Evolutionary conservation across 2,113 vertebrate genomes (phyloP).

Genomic region (Scortum barcoo): DNA sequence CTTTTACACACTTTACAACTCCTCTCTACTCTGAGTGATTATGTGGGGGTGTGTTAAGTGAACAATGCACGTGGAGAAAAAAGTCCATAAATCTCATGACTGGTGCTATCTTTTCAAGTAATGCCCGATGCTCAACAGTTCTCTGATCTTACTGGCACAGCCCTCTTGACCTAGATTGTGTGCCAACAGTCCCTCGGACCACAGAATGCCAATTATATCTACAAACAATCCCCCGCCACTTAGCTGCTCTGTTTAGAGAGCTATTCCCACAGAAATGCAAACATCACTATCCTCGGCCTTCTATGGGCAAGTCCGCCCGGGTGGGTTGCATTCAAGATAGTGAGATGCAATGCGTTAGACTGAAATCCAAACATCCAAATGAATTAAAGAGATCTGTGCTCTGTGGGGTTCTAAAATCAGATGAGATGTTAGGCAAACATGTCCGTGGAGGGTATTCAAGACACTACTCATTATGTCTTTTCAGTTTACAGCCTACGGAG

Average conservation of each 20-base stretch:
- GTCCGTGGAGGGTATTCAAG: slow-evolving; percentile 36
- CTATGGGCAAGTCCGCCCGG: slow-evolving; percentile 44
- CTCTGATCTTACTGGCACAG: slow-evolving; percentile 60
- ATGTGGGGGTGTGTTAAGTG: slow-evolving; percentile 4
- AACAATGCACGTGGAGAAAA: slow-evolving; percentile 19
- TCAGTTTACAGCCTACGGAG: slow-evolving; percentile 36
- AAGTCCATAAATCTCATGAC: neutral
- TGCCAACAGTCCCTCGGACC: slow-evolving; percentile 72
- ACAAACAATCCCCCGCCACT: slow-evolving; percentile 72
- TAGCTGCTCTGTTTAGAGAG: slow-evolving; percentile 70
- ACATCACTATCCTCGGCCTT: slow-evolving; percentile 66
- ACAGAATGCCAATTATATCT: slow-evolving; percentile 73
- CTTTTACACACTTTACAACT: slow-evolving; percentile 19
- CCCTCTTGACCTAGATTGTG: slow-evolving; percentile 73
- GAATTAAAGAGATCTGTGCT: slow-evolving; percentile 59
- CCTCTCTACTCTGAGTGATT: neutral
- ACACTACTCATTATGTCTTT: slow-evolving; percentile 54
- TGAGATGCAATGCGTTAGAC: slow-evolving; percentile 15
- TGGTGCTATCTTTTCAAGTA: slow-evolving; percentile 35
- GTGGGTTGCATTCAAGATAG: slow-evolving; percentile 37
- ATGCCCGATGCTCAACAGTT: slow-evolving; percentile 35
- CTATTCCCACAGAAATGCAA: slow-evolving; percentile 76
- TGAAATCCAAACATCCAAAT: slow-evolving; percentile 67
- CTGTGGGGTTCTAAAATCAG: slow-evolving; percentile 53
- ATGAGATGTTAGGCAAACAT: slow-evolving; percentile 62